A percentile compares a stretch with the other conserved stretches of the same genome.
Evolutionary conservation across 1,140 invertebrate species (phyloP).

Genomic region (Panulirus ornatus): DNA sequence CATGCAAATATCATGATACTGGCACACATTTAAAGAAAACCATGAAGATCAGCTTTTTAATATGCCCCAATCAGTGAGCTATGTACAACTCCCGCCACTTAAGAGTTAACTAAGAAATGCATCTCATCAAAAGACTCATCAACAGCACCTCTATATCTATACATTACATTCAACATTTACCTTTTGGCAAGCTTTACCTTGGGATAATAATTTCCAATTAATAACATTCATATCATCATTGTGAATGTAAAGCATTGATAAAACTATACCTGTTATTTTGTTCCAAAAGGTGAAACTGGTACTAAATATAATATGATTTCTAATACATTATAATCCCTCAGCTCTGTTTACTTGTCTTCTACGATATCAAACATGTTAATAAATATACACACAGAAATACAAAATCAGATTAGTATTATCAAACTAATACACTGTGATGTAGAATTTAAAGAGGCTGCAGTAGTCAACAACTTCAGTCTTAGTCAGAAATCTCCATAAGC

Average conservation of each 20-base stretch:
- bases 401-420: slow-evolving; percentile 9
- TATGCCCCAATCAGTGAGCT: too few species aligned
- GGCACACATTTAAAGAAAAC: too few species aligned
- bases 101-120: neutral
- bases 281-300: neutral
- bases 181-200: too few species aligned
- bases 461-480: slow-evolving; percentile 33
- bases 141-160: neutral
- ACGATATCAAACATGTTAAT: slow-evolving; percentile 1
- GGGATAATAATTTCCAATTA: neutral
- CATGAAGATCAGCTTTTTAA: too few species aligned
- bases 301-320: neutral
- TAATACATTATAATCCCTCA: neutral
- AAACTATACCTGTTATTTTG: neutral
- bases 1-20: too few species aligned
- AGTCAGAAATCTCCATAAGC: neutral
- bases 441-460: neutral
- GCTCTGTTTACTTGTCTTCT: neutral
- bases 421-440: slow-evolving; percentile 5
- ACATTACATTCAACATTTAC: neutral
- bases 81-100: too few species aligned
- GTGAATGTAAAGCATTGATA: neutral
- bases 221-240: neutral
- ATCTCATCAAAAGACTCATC: neutral
- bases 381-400: neutral